Conservation (phyloP, 2,797 vertebrate species). For the Tachyglossus aculeatus region DNA sequence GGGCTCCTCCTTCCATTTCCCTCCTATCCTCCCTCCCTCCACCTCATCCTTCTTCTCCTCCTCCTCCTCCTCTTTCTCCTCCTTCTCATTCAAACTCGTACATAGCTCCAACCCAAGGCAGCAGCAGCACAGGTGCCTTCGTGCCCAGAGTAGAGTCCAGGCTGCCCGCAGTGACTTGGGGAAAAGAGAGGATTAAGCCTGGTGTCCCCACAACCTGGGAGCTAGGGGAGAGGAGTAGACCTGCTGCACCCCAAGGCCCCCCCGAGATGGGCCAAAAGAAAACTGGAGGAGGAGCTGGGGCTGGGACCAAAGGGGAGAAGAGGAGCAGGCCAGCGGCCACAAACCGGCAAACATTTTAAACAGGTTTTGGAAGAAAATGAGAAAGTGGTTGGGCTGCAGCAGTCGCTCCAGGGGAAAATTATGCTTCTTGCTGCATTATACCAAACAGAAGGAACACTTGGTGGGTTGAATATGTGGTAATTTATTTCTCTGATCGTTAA, state of each 20-base stretch:
- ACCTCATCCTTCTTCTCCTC: neutral
- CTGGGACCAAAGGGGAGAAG: constrained; percentile 6
- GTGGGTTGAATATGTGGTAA: constrained; percentile 53
- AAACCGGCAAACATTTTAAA: constrained; percentile 39
- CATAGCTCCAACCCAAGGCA: too few species aligned
- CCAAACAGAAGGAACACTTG: constrained; percentile 59
- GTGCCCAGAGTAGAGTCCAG: neutral
- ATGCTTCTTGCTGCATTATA: constrained; percentile 44
- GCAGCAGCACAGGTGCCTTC: too few species aligned
- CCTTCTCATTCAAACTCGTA: neutral
- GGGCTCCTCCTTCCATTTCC: neutral
- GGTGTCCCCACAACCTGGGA: neutral
- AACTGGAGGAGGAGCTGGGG: neutral
- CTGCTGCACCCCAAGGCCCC: neutral
- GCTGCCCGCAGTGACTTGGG: neutral
- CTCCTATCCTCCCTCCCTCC: neutral
- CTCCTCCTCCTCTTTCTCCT: neutral
- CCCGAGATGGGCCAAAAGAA: neutral
- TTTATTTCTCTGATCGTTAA: constrained; percentile 62
- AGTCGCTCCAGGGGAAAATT: constrained; percentile 55
- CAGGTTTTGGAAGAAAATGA: constrained; percentile 47
- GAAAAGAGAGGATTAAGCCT: too few species aligned
- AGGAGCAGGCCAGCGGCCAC: neutral
- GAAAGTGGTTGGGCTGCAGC: constrained; percentile 29
- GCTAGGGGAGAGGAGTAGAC: too few species aligned